Evolutionary conservation across 1,140 invertebrate species (phyloP).

Genomic region (Drosophila sturtevanti): DNA sequence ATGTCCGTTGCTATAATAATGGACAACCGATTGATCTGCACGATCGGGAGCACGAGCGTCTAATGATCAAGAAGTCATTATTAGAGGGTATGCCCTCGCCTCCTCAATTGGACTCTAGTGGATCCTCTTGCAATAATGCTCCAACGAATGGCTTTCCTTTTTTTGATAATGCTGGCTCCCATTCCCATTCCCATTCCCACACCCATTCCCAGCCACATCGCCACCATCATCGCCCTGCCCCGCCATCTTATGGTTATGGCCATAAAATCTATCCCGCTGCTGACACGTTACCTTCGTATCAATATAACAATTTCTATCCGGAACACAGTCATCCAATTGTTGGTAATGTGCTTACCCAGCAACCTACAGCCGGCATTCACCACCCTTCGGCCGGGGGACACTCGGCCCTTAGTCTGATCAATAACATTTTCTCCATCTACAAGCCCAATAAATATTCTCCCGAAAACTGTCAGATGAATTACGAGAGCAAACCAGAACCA

Average conservation of each 20-base stretch:
- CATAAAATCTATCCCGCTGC: slow-evolving; percentile 77
- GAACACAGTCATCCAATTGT: slow-evolving; percentile 53
- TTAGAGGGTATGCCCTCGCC: slow-evolving; percentile 80
- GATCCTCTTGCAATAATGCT: slow-evolving; percentile 47
- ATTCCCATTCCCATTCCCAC: neutral
- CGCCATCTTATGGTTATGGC: slow-evolving; percentile 50
- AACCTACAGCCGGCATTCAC: slow-evolving; percentile 66
- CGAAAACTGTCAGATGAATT: slow-evolving; percentile 79
- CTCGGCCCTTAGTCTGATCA: slow-evolving; percentile 81
- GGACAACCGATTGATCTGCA: slow-evolving; percentile 80
- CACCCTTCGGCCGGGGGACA: slow-evolving; percentile 70
- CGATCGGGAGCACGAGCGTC: slow-evolving; percentile 79
- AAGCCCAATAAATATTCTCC: slow-evolving; percentile 82
- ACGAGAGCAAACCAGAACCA: slow-evolving; percentile 82
- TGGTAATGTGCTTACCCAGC: slow-evolving; percentile 71
- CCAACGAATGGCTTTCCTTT: slow-evolving; percentile 58
- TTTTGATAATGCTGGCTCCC: slow-evolving; percentile 71
- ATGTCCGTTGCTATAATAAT: slow-evolving; percentile 80
- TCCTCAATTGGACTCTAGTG: slow-evolving; percentile 69
- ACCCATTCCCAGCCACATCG: neutral
- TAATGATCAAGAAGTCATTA: slow-evolving; percentile 80
- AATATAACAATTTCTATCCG: slow-evolving; percentile 82
- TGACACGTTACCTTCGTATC: slow-evolving; percentile 75
- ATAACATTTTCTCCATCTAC: slow-evolving; percentile 83
- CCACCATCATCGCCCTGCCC: slow-evolving; percentile 25